Base-by-base conservation (phyloP, 2,113 vertebrate species). In the Telmatochromis sp. region DNA sequence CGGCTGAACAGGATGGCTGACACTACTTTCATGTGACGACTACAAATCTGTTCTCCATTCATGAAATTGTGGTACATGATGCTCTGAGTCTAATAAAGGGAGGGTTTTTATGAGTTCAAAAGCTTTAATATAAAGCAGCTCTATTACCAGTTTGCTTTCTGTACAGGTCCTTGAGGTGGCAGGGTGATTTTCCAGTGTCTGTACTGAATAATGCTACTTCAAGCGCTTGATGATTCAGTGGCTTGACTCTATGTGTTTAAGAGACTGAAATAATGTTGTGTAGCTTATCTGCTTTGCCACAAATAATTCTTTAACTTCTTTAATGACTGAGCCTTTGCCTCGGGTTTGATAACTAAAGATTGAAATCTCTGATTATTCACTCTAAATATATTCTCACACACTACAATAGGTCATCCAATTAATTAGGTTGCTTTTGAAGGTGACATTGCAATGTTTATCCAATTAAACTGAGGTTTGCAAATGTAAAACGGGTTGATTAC, bases 401-500 rank as follows among this genome's bases (percentile, higher is more conserved):
- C 33, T 68, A 21, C 63, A 68, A 68, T 37, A 37, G 63, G 63
- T 68, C 63, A 37, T 68, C 63, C 63, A 13, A 68, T 13, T 68
- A 37, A 68, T 68, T 68, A 37, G 63, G 63, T 68, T 68, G 63
- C 19, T 68, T 68, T 68, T 37, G 63, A 37, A 37, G 60, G 60
- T 37, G 35, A 21, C 60, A 37, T 37, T 68, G 19, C 11, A 37
- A 21, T 37, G 33, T 68, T 37, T 68, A 68, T 68, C 60, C 33
- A 68, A 68, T 37, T 68, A 13, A 68, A 3, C 6, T 21, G 19
- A 68, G 33, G 63, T 68, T 37, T 68, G 63, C 63, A 1, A 68
- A 68, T 37, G 63, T 68, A 68, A 68, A 37, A 68, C 1, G 19
- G 33, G 63, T 68, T 68, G 63, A 68, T 37, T 68, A 68, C 63